Evolutionary conservation across 2,888 invertebrate species (phyloP).

Genomic region (Acrocyrtus sp.): DNA sequence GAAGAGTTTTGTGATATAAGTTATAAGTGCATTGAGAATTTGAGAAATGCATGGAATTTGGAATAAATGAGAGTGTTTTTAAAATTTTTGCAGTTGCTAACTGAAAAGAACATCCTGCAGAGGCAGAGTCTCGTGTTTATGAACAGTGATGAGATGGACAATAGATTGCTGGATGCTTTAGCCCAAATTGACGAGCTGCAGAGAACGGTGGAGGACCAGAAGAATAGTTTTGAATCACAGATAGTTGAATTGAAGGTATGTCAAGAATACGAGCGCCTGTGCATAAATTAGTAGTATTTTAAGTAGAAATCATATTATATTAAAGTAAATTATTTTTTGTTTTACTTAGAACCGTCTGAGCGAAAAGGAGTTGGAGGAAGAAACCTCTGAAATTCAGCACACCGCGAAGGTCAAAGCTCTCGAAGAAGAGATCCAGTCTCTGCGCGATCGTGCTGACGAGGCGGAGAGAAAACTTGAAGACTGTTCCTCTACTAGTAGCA

Average conservation of each 20-base stretch:
- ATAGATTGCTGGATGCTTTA: constrained; percentile 55
- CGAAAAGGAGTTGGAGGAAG: constrained; percentile 53
- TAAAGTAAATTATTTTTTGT: background rate
- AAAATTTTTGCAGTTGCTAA: constrained; percentile 52
- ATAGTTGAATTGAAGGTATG: constrained; percentile 45
- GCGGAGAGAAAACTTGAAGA: constrained; percentile 58
- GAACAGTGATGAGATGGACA: constrained; percentile 49
- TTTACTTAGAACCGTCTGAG: constrained; percentile 52
- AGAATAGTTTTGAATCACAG: constrained; percentile 53
- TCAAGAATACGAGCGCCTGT: too few relatives aligned
- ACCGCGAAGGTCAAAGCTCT: constrained; percentile 53
- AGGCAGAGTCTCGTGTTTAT: constrained; percentile 59
- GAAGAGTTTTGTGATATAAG: background rate
- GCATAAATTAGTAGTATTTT: background rate
- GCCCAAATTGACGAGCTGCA: constrained; percentile 60
- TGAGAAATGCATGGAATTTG: too few relatives aligned
- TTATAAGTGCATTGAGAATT: background rate
- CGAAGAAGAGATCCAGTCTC: constrained; percentile 49
- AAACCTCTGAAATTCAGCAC: constrained; percentile 47
- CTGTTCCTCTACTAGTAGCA: background rate
- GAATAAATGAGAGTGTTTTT: background rate
- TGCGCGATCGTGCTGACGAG: constrained; percentile 52
- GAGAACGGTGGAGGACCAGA: constrained; percentile 58
- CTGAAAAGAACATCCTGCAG: constrained; percentile 60
- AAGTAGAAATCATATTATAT: background rate